Evolutionary conservation across 2,888 invertebrate genomes (phyloP), one percentile per base, ranked within the genome.

Genomic region (Leucophora obtusa): DNA sequence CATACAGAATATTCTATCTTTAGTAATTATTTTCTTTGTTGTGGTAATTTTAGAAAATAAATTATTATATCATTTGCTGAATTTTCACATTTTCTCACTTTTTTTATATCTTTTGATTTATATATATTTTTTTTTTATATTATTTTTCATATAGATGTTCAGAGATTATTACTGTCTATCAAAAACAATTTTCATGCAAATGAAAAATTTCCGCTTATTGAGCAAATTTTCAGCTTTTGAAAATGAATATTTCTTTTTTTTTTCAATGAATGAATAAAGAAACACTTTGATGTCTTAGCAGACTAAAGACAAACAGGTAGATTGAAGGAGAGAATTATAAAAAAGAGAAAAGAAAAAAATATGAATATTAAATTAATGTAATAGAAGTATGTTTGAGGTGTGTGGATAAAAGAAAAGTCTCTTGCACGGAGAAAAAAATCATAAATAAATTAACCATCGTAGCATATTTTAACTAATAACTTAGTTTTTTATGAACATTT

Each of bases 191-290:
- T 76, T 76, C 62, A 81, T 82, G 82, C 70, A 83, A 84, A 84
- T 83, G 83, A 82, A 83, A 83, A 76, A 83, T 83, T 84, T 84
- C 60, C 82, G 83, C 83, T 84, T 80, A 84, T 83, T 83, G 79
- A 79, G 82, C 84, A 84, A 82, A 79, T 83, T 83, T 82, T 24
- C 50, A 75, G 71, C 63, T 59, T 63, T 71, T 62, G 60, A 68
- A 79, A 71, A 56, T 56, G 10, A 60, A 66, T 56, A 56, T 66
- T 24, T 50, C 1, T 43, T 33, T 2, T 62, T 43, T 58, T 43
- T 21, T 38, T 54, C 68, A 10, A 3, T 53, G 10, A 24, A 43
- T 15, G 53, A 11, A 47, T 28, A 47, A 53, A 51, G 1, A 60
- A 54, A 54, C 10, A 43, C 71, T 79, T 79, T 79, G 75, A 75